Base-by-base conservation (phyloP, 1,140 invertebrate genomes). In the Amphibalanus amphitrite region DNA sequence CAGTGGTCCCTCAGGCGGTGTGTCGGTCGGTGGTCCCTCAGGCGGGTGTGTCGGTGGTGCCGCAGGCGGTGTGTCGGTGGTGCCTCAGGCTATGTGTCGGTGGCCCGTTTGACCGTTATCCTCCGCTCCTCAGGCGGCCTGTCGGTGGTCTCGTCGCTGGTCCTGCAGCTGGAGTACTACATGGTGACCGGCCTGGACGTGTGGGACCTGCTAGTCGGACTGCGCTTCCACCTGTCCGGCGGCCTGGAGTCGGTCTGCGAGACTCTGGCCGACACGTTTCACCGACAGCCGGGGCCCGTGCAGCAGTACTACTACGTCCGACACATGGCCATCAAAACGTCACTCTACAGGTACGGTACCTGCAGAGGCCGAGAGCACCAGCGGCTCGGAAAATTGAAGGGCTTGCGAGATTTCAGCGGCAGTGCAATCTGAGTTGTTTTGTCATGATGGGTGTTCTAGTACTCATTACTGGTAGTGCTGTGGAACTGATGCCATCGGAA, bases 251-350 rank as follows among this genome's bases (percentile, higher is more conserved):
- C 86, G 3, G 81, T 95, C 0, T 89, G 90, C 75, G 92, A 95
- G 75, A 86, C 90, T 75, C 82, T 97, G 29, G 90, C 88, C 38
- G 91, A 94, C 72, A 90, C 87, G 72, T 95, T 93, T 77, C 89
- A 89, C 73, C 85, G 91, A n/a, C 93, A 97, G 81, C 83, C 87
- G 0, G 81, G 84, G 20, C 80, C 86, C 6, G 85, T 89, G 71
- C 91, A 96, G 76, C 92, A 95, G 77, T 92, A 88, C 77, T 89
- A 90, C 78, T 91, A 90, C 76, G 87, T 90, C 59, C 87, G 89
- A 76, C 90, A 93, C 79, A 80, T 95, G 17, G 88, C 88, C 65
- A 85, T 95, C 6, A 91, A 93, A 80, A 90, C 88, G 64, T 90
- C 92, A 0, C 81, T 97, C 1, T 93, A 90, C 76, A 85, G 90